Evolutionary conservation across 2,113 vertebrate genomes (phyloP).

Genomic region (Drymodes brunneopygia): DNA sequence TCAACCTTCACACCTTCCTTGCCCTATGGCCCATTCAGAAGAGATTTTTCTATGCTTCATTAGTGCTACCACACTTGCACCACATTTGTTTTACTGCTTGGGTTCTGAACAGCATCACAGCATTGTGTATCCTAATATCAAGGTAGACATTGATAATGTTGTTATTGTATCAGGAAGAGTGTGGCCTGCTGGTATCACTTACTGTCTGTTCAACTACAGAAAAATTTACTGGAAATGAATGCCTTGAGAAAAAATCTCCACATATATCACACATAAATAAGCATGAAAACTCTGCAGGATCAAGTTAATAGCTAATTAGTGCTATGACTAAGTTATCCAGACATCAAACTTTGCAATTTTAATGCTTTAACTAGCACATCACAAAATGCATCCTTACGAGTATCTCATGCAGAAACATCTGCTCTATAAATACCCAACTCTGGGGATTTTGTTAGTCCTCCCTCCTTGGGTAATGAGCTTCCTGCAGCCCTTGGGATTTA

Average conservation of each 20-base stretch:
- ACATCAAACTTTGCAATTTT: not conserved
- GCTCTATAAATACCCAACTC: not conserved
- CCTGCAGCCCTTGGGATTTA: not conserved
- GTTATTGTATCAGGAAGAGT: not conserved
- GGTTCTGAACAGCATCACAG: not conserved
- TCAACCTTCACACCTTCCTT: not conserved
- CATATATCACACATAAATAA: not conserved
- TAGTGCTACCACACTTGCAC: not conserved
- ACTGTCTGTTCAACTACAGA: not conserved
- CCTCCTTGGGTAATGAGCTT: not conserved
- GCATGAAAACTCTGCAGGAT: not conserved
- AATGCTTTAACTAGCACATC: not conserved
- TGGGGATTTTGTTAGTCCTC: not conserved
- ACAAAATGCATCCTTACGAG: not conserved
- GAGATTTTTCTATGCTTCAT: not conserved
- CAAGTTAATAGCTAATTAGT: constrained; percentile 20
- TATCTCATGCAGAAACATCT: not conserved
- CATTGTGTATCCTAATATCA: not conserved
- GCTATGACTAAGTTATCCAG: not conserved
- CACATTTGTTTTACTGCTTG: not conserved
- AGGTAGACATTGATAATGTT: not conserved
- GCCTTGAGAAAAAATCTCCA: not conserved
- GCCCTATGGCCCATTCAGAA: not conserved
- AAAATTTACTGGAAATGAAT: not conserved
- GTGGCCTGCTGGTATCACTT: not conserved